Conservation (phyloP, 2,797 vertebrate species). For the Uromys caudimaculatus region DNA sequence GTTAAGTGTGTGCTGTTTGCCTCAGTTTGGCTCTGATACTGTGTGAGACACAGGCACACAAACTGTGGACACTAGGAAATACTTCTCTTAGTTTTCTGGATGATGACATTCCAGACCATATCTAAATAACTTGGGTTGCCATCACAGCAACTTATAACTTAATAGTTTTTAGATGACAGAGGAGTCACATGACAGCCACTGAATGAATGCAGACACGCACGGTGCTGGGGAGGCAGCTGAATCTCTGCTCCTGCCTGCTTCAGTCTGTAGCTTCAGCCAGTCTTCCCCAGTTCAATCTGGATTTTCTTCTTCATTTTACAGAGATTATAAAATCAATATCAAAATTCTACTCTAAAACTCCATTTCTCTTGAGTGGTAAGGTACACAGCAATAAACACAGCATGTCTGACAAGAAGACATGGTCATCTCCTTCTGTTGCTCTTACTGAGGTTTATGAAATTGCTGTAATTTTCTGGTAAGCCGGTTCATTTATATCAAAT, state of each 20-base stretch:
- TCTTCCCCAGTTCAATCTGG: conserved; percentile 84
- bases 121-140: conserved; percentile 84
- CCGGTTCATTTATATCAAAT: conserved; percentile 88
- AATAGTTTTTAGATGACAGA: conserved; percentile 87
- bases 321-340: conserved; percentile 84
- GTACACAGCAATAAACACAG: conserved; percentile 86
- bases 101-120: conserved; percentile 83
- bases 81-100: conserved; percentile 81
- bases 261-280: conserved; percentile 85
- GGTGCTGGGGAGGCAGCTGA: conserved; percentile 79
- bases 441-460: conserved; percentile 87
- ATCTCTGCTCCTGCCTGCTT: conserved; percentile 83
- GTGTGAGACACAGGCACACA: conserved; percentile 65
- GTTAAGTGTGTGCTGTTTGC: conserved; percentile 47
- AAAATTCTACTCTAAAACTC: conserved; percentile 85
- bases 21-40: conserved; percentile 53
- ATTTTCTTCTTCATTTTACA: conserved; percentile 85
- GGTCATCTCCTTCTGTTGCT: conserved; percentile 86
- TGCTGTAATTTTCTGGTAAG: conserved; percentile 89
- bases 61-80: conserved; percentile 68
- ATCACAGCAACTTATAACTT: conserved; percentile 86
- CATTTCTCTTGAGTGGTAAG: conserved; percentile 85
- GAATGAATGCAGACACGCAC: conserved; percentile 85
- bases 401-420: conserved; percentile 86
- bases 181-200: conserved; percentile 84